Percentiles rank a stretch among this genome's conserved stretches.
These are phyloP conservation scores for Erebia ligea DNA, from an alignment of 2,888 invertebrate species.

Conservation along the genomic window DNA sequence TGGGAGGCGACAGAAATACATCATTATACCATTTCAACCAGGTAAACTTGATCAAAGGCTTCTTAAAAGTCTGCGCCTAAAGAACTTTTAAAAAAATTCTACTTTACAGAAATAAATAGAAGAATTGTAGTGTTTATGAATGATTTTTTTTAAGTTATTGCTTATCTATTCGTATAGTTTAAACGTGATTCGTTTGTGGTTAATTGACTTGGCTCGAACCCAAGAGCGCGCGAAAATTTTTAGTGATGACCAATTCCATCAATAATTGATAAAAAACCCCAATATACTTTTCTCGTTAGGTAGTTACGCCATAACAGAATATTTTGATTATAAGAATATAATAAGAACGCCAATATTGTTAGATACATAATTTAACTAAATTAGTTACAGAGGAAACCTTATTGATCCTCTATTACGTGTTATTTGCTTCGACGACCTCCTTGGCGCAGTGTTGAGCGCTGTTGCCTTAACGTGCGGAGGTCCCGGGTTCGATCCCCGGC, in stretches of 20 bases:
- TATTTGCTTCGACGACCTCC: no score
- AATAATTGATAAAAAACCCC: not conserved
- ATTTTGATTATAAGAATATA: no score
- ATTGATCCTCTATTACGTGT: no score
- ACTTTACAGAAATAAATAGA: not conserved
- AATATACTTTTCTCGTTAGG: not conserved
- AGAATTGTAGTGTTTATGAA: slow-evolving; percentile 6
- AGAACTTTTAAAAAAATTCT: not conserved
- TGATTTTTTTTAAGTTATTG: slow-evolving; percentile 11
- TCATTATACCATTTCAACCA: slow-evolving; percentile 75
- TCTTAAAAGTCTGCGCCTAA: not conserved
- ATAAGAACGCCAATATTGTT: not conserved
- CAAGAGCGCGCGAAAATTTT: slow-evolving; percentile 50
- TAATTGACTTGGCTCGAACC: slow-evolving; percentile 52
- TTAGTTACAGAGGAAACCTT: no score
- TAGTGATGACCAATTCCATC: slow-evolving; percentile 49
- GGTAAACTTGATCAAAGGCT: slow-evolving; percentile 51
- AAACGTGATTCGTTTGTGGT: slow-evolving; percentile 22
- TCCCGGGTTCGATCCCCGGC: no score
- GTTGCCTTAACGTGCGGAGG: no score
- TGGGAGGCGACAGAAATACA: slow-evolving; percentile 62
- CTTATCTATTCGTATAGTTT: slow-evolving; percentile 24
- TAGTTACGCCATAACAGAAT: no score
- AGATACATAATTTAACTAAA: no score
- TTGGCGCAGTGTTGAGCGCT: no score